Conservation (phyloP, 1,140 invertebrate species). For the Papilio polyxenes region DNA sequence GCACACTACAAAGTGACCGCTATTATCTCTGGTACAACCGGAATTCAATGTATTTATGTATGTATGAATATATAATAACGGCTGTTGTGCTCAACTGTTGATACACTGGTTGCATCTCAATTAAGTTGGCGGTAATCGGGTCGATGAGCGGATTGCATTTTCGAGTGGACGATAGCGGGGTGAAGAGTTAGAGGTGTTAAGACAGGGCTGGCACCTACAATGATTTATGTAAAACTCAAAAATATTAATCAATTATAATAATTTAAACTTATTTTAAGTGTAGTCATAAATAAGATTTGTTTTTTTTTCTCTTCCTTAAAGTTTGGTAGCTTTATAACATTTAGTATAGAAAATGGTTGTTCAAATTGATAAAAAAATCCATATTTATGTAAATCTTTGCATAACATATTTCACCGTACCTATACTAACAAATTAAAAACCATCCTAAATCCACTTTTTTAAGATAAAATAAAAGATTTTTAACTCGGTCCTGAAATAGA, state of each 20-base stretch:
- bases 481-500: no score
- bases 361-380: no score
- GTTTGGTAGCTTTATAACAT: no score
- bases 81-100: background rate
- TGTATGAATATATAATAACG: background rate
- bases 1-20: conserved; percentile 4
- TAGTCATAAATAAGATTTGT: no score
- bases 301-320: no score
- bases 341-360: no score
- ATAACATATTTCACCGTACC: no score
- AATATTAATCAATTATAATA: background rate
- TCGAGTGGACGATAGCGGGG: conserved; percentile 1
- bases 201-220: background rate
- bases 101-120: conserved; percentile 21
- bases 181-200: background rate
- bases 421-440: no score
- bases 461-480: no score
- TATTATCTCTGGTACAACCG: background rate
- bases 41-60: conserved; percentile 17
- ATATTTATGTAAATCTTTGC: no score
- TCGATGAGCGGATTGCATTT: conserved; percentile 27
- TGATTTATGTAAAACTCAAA: background rate
- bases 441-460: no score
- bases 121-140: conserved; percentile 14
- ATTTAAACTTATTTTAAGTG: background rate